Conservation (phyloP, 2,113 vertebrate species). For the Brachypteracias leptosomus region DNA sequence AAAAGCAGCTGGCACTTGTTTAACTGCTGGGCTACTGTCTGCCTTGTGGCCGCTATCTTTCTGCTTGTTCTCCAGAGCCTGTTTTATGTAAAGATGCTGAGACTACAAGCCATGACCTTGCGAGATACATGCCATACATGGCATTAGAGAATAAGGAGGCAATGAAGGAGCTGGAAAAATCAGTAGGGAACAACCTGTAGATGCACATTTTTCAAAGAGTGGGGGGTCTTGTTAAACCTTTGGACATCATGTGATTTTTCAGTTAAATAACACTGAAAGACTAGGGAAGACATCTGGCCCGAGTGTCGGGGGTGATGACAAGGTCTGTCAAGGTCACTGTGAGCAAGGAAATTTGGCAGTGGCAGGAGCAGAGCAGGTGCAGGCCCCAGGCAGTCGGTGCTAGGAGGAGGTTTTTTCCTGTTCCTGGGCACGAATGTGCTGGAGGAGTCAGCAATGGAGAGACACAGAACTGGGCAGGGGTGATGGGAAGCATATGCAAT, state of each 20-base stretch:
- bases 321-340: constrained; percentile 1
- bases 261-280: background rate
- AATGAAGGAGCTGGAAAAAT: background rate
- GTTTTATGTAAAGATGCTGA: background rate
- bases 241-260: background rate
- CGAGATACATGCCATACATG: background rate
- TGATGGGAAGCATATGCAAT: background rate
- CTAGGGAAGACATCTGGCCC: background rate
- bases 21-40: background rate
- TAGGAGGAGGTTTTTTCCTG: background rate
- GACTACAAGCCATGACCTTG: background rate
- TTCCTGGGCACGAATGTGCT: background rate
- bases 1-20: background rate
- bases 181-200: background rate
- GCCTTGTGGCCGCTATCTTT: background rate
- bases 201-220: background rate
- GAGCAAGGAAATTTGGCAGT: background rate
- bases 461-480: background rate
- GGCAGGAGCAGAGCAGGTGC: constrained; percentile 1
- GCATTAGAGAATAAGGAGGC: background rate
- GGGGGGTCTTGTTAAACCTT: background rate
- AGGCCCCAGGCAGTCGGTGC: background rate
- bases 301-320: fast-evolving
- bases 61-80: background rate
- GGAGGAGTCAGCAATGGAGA: background rate